Conservation (phyloP, 2,113 vertebrate species). For the Electrona antarctica region DNA sequence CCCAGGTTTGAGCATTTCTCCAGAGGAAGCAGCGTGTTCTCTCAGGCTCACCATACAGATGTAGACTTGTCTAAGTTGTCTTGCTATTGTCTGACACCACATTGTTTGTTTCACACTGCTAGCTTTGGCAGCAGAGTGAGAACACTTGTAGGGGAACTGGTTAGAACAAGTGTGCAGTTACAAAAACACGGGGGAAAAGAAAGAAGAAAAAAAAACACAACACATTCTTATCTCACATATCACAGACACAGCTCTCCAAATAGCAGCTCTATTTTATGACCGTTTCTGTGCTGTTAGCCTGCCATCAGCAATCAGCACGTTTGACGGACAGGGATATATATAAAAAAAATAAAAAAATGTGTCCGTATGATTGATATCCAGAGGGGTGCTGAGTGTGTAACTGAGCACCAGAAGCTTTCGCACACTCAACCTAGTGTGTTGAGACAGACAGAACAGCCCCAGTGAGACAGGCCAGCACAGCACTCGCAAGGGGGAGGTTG, state of each 20-base stretch:
- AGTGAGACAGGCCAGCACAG: constrained; percentile 38
- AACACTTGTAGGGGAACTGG: constrained; percentile 67
- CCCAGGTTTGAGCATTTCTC: constrained; percentile 44
- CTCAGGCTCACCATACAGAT: constrained; percentile 62
- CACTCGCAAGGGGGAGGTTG: constrained; percentile 35
- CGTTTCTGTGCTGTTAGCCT: constrained; percentile 42
- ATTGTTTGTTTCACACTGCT: constrained; percentile 71
- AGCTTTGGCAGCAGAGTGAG: constrained; percentile 66
- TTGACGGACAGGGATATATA: constrained; percentile 56
- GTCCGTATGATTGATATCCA: constrained; percentile 64
- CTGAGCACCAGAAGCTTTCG: constrained; percentile 55
- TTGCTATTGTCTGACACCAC: constrained; percentile 71
- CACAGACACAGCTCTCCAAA: constrained; percentile 47
- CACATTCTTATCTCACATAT: constrained; percentile 65
- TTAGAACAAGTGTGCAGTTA: constrained; percentile 74
- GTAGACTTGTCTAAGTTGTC: constrained; percentile 71
- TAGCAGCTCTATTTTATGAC: constrained; percentile 52
- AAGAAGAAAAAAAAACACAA: too few relatives aligned
- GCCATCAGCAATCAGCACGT: constrained; percentile 55
- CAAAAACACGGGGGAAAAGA: constrained; percentile 50
- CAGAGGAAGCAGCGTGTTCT: constrained; percentile 56
- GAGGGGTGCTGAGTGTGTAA: constrained; percentile 45
- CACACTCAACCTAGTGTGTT: constrained; percentile 56
- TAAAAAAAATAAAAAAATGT: constrained; percentile 33
- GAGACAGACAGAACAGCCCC: constrained; percentile 60